A percentile compares a stretch with the other conserved stretches of the same genome.
These are phyloP conservation scores for Hydractinia symbiolongicarpus DNA, from an alignment of 30 jellyfish, hydroid and myxozoan genomes.

Conservation along the genomic window DNA sequence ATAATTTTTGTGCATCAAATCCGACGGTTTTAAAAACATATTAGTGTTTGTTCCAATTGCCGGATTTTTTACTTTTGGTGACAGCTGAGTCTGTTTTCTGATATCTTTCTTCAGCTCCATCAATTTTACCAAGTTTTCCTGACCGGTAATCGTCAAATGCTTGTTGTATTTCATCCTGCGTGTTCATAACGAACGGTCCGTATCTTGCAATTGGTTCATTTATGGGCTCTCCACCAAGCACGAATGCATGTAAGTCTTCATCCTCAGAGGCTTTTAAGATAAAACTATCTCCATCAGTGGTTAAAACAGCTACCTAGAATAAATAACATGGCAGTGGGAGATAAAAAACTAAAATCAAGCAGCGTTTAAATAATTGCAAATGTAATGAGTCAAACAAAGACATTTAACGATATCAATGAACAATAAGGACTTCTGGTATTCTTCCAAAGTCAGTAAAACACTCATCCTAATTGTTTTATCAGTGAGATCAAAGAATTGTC, in stretches of 20 bases:
- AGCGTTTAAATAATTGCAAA: not conserved
- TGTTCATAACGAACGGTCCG: constrained; percentile 98
- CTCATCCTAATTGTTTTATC: no score
- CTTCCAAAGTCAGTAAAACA: no score
- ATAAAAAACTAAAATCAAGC: not conserved
- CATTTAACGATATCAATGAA: no score
- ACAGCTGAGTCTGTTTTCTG: constrained; percentile 76
- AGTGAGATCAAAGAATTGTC: no score
- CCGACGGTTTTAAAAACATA: not conserved
- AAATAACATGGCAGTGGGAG: not conserved
- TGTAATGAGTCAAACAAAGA: not conserved
- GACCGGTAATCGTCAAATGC: constrained; percentile 79
- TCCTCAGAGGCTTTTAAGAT: constrained; percentile 33
- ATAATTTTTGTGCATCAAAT: not conserved
- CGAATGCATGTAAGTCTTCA: constrained; percentile 55
- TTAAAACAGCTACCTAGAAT: constrained; percentile 58
- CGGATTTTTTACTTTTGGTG: constrained; percentile 65
- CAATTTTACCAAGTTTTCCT: constrained; percentile 89
- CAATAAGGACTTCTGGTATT: no score
- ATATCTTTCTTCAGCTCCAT: constrained; percentile 93
- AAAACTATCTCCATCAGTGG: constrained; percentile 57
- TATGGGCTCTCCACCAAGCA: constrained; percentile 79
- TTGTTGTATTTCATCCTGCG: constrained; percentile 73
- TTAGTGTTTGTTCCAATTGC: constrained; percentile 33
- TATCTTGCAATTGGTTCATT: constrained; percentile 80